A percentile compares a stretch with the other conserved stretches of the same genome.
These are phyloP conservation scores for Syritta pipiens DNA, from an alignment of 2,888 invertebrate species.

Conservation along the genomic window DNA sequence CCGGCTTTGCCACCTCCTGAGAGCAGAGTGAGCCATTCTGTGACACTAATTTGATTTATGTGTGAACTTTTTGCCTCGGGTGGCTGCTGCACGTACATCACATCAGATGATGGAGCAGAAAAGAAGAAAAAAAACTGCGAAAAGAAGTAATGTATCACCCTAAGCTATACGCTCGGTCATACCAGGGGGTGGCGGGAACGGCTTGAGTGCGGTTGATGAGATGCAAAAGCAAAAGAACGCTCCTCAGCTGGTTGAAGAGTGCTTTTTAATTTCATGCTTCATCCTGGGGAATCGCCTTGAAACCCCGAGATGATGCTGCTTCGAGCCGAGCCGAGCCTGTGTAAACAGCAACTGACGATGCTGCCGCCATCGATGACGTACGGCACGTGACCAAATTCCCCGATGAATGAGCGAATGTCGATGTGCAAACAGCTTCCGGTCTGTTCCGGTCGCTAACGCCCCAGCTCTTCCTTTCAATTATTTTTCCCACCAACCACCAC, in stretches of 20 bases:
- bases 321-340: too few species aligned
- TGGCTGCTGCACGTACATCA: slow-evolving; percentile 58
- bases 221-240: slow-evolving; percentile 38
- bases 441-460: neutral
- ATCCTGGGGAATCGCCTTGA: too few species aligned
- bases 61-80: slow-evolving; percentile 64
- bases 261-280: slow-evolving; percentile 46
- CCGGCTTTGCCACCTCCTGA: slow-evolving; percentile 26
- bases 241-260: slow-evolving; percentile 22
- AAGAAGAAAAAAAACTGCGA: slow-evolving; percentile 20
- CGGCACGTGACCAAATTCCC: slow-evolving; percentile 61
- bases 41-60: slow-evolving; percentile 69
- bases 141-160: slow-evolving; percentile 56
- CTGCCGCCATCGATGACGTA: neutral
- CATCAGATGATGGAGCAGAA: slow-evolving; percentile 62
- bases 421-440: slow-evolving; percentile 59
- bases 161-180: slow-evolving; percentile 11
- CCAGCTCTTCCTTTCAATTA: slow-evolving; percentile 57
- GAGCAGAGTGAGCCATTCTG: slow-evolving; percentile 63
- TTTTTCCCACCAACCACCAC: too few species aligned
- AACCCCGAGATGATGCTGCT: too few species aligned
- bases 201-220: neutral
- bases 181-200: neutral
- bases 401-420: slow-evolving; percentile 48
- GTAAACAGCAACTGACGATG: slow-evolving; percentile 26